Evolutionary conservation across 2,113 vertebrate species (phyloP), one percentile per base, ranked within the genome.

Genomic region (Xiphophorus hellerii): DNA sequence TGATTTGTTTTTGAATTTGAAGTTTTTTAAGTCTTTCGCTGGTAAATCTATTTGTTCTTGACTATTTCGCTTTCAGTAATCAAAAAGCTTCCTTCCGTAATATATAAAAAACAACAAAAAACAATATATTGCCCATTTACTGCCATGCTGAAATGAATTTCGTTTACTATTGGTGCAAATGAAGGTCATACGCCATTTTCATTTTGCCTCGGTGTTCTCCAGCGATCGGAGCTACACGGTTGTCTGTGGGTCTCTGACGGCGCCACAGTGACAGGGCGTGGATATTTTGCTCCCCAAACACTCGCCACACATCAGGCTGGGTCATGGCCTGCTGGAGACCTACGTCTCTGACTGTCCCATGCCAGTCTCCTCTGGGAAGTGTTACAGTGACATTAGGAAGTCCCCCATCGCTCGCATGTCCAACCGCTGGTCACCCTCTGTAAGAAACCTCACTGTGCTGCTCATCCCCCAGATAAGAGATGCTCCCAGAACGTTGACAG

Each of bases 291-390:
- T 88, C 85, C 91, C 88, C 76, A 79, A 84, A 87, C 85, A 39
- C 87, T 87, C 74, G 35, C 78, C 82, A 76, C 86, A 73, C 73
- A 91, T 89, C 82, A 91, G 86, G 82, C 87, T 71, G 82, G 90
- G 87, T 91, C 91, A 86, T 20, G 87, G 77, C 89, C 84, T 31
- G 80, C 84, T 72, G 61, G 63, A 86, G 82, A 80, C 87, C 85
- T 6, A 0, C 80, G 85, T 90, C 87, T 88, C 78, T 74, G 74
- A 72, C 81, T 82, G 85, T 87, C 81, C 81, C 62, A 66, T 78
- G 79, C 77, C 72, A 63, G 4, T 25, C 42, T 87, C 90, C 83
- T 71, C 44, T 25, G 85, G 90, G 92, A 90, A 63, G 85, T 77
- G 85, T 87, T 76, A 65, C 85, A 27, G 62, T 82, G 86, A 88